A percentile compares a stretch with the other conserved stretches of the same genome.
These are phyloP conservation scores for Dicerorhinus sumatrensis DNA, from an alignment of 2,113 vertebrate species.

Conservation along the genomic window DNA sequence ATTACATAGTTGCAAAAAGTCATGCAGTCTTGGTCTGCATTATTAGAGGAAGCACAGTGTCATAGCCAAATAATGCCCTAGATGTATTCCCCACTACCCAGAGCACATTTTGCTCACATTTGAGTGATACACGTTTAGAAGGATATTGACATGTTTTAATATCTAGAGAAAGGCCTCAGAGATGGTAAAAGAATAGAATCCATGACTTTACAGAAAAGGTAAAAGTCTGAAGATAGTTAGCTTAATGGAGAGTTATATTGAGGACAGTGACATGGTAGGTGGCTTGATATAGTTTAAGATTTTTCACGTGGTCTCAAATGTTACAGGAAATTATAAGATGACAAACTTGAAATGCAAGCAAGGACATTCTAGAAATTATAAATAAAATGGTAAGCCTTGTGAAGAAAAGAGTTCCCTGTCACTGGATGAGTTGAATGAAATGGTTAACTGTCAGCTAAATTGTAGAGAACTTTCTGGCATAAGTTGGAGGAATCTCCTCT, in stretches of 20 bases:
- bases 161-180: neutral
- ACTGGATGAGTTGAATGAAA: neutral
- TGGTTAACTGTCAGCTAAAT: neutral
- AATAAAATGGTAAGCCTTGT: neutral
- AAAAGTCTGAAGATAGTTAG: neutral
- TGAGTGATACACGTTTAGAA: neutral
- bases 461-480: neutral
- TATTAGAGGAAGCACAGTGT: neutral
- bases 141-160: neutral
- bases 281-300: neutral
- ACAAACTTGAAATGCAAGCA: neutral
- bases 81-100: neutral
- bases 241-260: neutral
- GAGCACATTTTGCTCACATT: neutral
- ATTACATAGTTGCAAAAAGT: neutral
- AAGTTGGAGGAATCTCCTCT: neutral
- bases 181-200: neutral
- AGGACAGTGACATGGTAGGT: neutral
- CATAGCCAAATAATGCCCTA: neutral
- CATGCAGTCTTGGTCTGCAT: neutral
- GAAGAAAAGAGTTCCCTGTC: neutral
- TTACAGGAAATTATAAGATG: neutral
- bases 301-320: neutral
- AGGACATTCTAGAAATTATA: neutral
- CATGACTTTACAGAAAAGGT: neutral